Conservation (phyloP, 2,888 invertebrate genomes). For the Melinaea menophilus region DNA sequence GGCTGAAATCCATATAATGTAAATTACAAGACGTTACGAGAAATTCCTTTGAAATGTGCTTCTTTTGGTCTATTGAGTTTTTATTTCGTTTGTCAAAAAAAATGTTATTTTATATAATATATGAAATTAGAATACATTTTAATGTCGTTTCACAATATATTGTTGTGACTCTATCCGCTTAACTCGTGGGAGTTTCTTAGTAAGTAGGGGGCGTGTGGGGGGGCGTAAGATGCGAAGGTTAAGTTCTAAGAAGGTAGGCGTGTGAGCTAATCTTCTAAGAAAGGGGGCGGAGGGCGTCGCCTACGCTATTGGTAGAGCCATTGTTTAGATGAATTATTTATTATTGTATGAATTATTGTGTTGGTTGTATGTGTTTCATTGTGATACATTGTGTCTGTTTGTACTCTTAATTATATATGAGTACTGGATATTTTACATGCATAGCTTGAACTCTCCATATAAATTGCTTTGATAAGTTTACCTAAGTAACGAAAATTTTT, state of each 20-base stretch:
- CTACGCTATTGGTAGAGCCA: constrained; percentile 14
- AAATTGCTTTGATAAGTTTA: no score
- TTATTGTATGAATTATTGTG: constrained; percentile 4
- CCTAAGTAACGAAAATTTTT: no score
- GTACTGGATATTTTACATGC: background rate
- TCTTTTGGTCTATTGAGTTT: no score
- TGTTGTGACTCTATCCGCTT: background rate
- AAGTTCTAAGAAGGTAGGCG: constrained; percentile 41
- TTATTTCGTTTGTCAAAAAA: no score
- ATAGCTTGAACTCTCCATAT: no score
- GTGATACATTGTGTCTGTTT: background rate
- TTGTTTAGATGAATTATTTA: constrained; percentile 15
- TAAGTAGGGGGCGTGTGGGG: constrained; percentile 13
- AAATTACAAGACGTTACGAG: no score
- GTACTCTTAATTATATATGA: constrained; percentile 2
- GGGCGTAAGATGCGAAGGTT: constrained; percentile 27
- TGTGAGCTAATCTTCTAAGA: constrained; percentile 59
- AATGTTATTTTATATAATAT: no score
- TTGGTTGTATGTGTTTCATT: background rate
- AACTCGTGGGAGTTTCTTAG: background rate
- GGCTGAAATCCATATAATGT: no score
- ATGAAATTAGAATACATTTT: no score
- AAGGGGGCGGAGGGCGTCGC: constrained; percentile 48
- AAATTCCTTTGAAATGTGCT: no score
- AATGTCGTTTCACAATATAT: no score